These are phyloP conservation scores for Trichonephila inaurata DNA, from an alignment of 1,140 invertebrate species.

Conservation along the genomic window DNA sequence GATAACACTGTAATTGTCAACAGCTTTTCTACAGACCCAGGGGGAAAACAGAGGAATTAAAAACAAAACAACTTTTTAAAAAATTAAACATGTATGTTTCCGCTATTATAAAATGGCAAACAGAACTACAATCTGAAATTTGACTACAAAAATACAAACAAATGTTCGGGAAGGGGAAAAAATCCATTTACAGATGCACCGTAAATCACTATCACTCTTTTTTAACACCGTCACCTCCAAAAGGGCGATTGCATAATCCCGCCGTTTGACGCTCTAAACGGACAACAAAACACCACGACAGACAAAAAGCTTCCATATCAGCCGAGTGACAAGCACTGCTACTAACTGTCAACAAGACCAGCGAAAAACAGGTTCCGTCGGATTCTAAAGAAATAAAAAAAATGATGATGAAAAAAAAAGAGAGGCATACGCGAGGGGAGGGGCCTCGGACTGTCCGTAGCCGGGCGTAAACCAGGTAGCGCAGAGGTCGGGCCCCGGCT, in stretches of 20 bases:
- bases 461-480: slow-evolving; percentile 64
- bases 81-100: neutral
- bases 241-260: neutral
- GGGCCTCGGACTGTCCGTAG: neutral
- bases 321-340: neutral
- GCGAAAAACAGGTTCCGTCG: slow-evolving; percentile 35
- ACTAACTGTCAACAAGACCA: slow-evolving; percentile 38
- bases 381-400: neutral
- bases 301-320: slow-evolving; percentile 18
- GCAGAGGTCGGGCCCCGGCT: neutral
- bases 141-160: neutral
- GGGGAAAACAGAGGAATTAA: too few relatives aligned
- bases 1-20: too few relatives aligned
- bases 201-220: neutral
- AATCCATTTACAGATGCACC: neutral
- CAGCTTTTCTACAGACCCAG: too few relatives aligned
- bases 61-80: too few relatives aligned
- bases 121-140: neutral
- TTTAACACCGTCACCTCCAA: neutral
- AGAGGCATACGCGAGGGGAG: neutral
- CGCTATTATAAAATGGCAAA: neutral
- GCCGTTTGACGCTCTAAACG: slow-evolving; percentile 21
- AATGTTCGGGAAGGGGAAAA: neutral
- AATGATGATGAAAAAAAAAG: neutral
- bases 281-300: neutral